phyloP scores from a whole-genome alignment of 35 echinoderm and acorn worm genomes.

The Heliocidaris tuberculata region DNA sequence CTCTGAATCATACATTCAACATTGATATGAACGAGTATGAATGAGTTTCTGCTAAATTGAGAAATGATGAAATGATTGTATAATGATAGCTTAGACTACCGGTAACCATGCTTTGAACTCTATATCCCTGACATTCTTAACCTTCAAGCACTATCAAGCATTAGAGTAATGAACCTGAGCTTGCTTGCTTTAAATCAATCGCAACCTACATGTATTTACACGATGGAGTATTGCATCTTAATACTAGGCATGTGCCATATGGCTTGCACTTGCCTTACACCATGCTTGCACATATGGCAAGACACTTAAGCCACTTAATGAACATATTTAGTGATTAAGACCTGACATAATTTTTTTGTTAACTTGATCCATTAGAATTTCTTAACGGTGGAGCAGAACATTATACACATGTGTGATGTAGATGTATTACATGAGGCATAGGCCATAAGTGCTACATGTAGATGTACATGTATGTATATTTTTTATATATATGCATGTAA shows the following conservation, averaged over 20 bases:
- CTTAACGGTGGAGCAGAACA: background rate
- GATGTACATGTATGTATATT: no score
- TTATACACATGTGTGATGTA: background rate
- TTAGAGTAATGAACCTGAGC: background rate
- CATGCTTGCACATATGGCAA: background rate
- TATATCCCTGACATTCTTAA: background rate
- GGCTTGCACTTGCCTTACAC: background rate
- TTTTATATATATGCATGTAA: no score
- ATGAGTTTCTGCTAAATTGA: background rate
- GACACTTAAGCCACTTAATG: background rate
- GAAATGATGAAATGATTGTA: background rate
- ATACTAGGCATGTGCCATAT: background rate
- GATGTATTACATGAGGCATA: background rate
- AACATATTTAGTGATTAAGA: background rate
- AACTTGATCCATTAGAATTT: background rate
- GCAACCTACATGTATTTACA: background rate
- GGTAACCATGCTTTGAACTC: no score
- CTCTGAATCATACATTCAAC: background rate
- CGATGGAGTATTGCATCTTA: background rate
- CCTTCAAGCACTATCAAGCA: background rate
- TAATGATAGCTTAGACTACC: background rate
- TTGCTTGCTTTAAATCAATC: background rate
- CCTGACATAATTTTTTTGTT: background rate
- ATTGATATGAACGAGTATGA: no score
- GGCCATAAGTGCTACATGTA: no score